Base-by-base conservation (phyloP, 2,888 invertebrate genomes). In the Eupithecia centaureata region DNA sequence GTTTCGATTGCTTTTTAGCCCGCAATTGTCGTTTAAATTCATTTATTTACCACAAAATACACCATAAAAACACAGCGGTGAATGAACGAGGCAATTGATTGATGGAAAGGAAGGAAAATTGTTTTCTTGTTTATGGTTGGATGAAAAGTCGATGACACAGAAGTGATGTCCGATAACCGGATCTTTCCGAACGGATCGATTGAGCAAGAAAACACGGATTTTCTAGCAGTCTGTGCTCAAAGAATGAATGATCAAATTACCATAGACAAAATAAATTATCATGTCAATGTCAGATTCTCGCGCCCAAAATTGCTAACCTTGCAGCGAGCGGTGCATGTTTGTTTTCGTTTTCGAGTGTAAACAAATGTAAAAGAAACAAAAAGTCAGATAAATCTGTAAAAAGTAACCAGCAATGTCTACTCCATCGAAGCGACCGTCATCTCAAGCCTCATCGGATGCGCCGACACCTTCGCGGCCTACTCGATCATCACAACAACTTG, bases 41-140 rank as follows among this genome's bases (percentile, higher is more conserved):
- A 90, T 89, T 89, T 91, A 88, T 89, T 85, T 89, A 87, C 86
- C 87, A 86, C 89, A 87, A 87, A 90, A 89, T 86, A 89, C 91
- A 92, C 92, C 90, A 86, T 91, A 89, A 92, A 92, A 92, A 92
- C 90, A 91, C 91, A 89, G 92, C 91, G 92, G 92, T 93, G 92
- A 92, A 91, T 92, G 92, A 93, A 92, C 91, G 91, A 92, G 32
- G 91, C 91, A 88, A 88, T 83, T 90, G 89, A 91, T 86, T 87
- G 87, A 86, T 88, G 87, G 4, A 38, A 38, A n/a, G 38, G 38
- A 22, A 22, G 47, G 47, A 22, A 89, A 27, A 28, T 56, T 56
- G 54, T 56, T 56, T 27, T 56, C 86, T 84, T 86, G 85, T 88
- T 83, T 86, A 83, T 88, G 86, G 80, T 71, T 32, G 0, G 76